Evolutionary conservation across 1,140 invertebrate genomes (phyloP), one percentile per base, ranked within the genome.

Genomic region (Drosophila biarmipes): DNA sequence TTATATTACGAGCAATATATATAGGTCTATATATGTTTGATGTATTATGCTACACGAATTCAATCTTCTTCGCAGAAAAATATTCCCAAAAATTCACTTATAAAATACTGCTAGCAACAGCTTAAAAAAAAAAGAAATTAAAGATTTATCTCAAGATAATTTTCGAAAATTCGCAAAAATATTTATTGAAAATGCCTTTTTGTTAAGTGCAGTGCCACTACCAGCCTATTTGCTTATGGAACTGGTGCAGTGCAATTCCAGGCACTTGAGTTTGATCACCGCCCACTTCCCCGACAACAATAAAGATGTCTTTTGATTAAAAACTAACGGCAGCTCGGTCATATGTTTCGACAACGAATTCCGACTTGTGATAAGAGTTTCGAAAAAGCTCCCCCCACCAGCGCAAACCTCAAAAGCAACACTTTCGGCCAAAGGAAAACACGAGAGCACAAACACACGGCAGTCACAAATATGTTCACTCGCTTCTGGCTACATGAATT

Each of bases 311-410:
- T 51, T 46, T 69, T 69, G 48, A 68, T 69, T 55, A 55, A 55
- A 69, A 68, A 55, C 19, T 46, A 66, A 49, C 43, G 24, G 27
- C 58, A 27, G 29, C 8, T 12, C 45, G 31, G 31, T 31, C 49
- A 68, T 69, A 49, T 69, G 38, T 69, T 69, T 54, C 63, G 66
- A 69, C 46, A 55, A 69, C 63, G 63, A 71, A 71, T 38, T 68
- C 66, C 24, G 34, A 40, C 67, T 40, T 56, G 27, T 71, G 67
- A 71, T 71, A 71, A 71, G 67, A 68, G 67, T 54, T 68, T 46
- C 64, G 64, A 71, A 71, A 69, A 71, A 71, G 67, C 67, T 71
- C 67, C 49, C 63, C 34, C 49, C 27, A 56, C 40, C 40, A 21
- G 17, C 11, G 21, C 4, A 6, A 40, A 40, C 15, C 27, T 14